Base-by-base conservation (phyloP, 2,888 invertebrate species). In the Tachina grossa region DNA sequence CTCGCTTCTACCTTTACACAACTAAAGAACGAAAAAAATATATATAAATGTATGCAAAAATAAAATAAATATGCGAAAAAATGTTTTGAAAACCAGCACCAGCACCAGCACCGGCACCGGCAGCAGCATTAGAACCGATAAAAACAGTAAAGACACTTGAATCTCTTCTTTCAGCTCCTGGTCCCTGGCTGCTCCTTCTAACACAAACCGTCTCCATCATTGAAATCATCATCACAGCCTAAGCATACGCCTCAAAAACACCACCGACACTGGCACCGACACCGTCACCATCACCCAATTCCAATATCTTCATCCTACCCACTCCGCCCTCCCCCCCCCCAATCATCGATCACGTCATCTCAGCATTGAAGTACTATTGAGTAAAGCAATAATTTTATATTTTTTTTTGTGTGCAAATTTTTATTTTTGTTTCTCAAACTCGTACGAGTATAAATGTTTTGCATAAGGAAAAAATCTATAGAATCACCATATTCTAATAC, bases 391-490 rank as follows among this genome's bases (percentile, higher is more conserved):
- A 85, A 80, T 83, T 80, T 85, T 85, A 55, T 31, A 6, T 31
- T 31, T 45, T 68, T 63, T 41, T 31, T 31, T 31, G 2, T 31
- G 2, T 51, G 2, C 6, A 5, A n/a, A 8, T 51, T 51, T 53
- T 53, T 53, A 9, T 53, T 31, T 43, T 80, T 13, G 31, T 57
- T 79, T 75, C 71, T 63, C 79, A 76, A 76, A 83, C 76, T 77
- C 69, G 57, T 77, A 66, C 57, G 31, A 31, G 31, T 31, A 82
- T 74, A 82, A 78, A 74, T 79, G 75, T 53, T 85, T 59, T 71
- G 83, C 74, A 86, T 82, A 90, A 90, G 90, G 88, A 90, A 90
- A 90, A 90, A 90, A 90, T 90, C 90, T 90, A 90, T 90, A 88
- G 90, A 90, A 90, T 85, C 83, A 85, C 83, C 85, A 83, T 85